phyloP scores from a whole-genome alignment of 2,797 vertebrate genomes.

The Iguana delicatissima region DNA sequence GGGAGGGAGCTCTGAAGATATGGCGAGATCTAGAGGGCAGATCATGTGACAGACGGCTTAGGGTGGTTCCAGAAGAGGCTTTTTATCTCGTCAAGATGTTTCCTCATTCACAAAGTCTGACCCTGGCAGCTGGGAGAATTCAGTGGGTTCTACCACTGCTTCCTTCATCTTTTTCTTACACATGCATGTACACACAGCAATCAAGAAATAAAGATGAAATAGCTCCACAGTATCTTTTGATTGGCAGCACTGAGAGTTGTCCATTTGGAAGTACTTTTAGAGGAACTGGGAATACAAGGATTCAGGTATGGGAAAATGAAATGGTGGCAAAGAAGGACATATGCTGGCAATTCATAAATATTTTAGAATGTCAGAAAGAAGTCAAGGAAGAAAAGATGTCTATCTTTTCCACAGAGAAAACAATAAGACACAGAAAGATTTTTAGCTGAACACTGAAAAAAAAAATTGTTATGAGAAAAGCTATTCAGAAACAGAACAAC shows the following conservation, averaged over 20 bases:
- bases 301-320: conserved; percentile 6
- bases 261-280: conserved; percentile 1
- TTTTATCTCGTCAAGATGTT: neutral
- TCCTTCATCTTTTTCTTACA: neutral
- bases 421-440: neutral
- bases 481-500: neutral
- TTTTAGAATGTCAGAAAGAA: conserved; percentile 30
- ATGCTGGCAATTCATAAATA: conserved; percentile 15
- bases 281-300: neutral
- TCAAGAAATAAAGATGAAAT: neutral
- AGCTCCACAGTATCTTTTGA: neutral
- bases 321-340: neutral
- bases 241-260: neutral
- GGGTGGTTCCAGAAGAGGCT: neutral
- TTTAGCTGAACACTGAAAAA: neutral
- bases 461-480: neutral
- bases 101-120: neutral
- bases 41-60: neutral
- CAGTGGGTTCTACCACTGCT: neutral
- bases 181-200: neutral
- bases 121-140: neutral
- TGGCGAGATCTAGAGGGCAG: neutral
- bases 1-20: neutral
- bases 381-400: conserved; percentile 8
- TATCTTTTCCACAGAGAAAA: neutral